These are phyloP conservation scores for Lottia scabra DNA, from an alignment of 2,888 invertebrate genomes.

Conservation along the genomic window DNA sequence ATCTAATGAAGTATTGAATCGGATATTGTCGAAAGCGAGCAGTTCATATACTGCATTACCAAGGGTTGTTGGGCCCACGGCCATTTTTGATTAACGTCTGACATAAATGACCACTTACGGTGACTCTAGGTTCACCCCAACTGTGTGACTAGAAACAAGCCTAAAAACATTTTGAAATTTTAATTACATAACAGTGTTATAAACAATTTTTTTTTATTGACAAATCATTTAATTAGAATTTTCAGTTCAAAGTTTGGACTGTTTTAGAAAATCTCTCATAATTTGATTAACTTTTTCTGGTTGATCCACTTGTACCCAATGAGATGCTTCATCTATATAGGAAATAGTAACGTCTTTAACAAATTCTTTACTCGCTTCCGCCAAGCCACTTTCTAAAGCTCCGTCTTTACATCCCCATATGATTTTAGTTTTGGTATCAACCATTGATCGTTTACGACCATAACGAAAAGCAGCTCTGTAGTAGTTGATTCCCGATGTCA, in stretches of 20 bases:
- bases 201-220: no score
- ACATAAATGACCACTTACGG: no score
- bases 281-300: conserved; percentile 76
- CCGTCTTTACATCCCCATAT: conserved; percentile 54
- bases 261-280: conserved; percentile 73
- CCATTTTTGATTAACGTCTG: no score
- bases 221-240: no score
- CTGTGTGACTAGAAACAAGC: no score
- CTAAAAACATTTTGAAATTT: no score
- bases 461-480: conserved; percentile 26
- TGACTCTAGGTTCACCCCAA: no score
- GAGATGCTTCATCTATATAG: conserved; percentile 77
- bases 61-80: no score
- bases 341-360: conserved; percentile 73
- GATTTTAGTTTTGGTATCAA: conserved; percentile 40
- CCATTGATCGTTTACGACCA: conserved; percentile 8
- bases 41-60: no score
- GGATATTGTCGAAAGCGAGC: no score
- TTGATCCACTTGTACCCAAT: conserved; percentile 83
- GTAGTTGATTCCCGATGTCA: conserved; percentile 29
- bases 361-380: conserved; percentile 15
- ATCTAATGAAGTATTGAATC: no score
- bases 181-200: no score
- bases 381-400: conserved; percentile 42
- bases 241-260: neutral